Percentiles rank a stretch among this genome's conserved stretches.
Evolutionary conservation across 2,797 vertebrate genomes (phyloP).

Genomic region (Ibycter americanus): DNA sequence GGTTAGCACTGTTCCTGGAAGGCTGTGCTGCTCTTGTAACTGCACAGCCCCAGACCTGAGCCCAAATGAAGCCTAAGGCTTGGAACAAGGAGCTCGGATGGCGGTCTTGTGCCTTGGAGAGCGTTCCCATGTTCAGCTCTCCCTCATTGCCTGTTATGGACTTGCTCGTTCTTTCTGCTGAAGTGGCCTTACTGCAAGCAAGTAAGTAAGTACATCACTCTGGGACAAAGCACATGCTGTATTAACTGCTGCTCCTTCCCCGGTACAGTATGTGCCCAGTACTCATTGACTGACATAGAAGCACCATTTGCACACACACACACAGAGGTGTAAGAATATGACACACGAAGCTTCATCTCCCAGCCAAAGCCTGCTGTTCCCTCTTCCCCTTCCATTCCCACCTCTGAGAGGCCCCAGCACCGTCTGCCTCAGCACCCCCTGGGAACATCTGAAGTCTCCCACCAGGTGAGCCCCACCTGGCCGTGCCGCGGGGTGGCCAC

Average conservation of each 20-base stretch:
- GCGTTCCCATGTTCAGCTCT: fast-evolving
- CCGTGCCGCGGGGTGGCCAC: neutral
- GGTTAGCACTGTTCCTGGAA: neutral
- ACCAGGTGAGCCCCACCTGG: neutral
- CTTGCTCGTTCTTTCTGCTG: neutral
- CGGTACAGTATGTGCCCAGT: neutral
- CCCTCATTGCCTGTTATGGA: fast-evolving
- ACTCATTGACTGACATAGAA: neutral
- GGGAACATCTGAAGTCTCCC: neutral
- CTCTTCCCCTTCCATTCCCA: neutral
- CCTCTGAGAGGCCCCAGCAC: neutral
- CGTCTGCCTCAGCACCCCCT: neutral
- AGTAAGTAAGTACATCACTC: too few species aligned
- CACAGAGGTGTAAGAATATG: neutral
- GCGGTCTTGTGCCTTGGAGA: neutral
- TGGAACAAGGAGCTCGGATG: fast-evolving
- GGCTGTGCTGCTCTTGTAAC: neutral
- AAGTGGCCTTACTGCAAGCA: neutral
- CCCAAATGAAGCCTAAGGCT: neutral
- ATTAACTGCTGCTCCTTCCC: neutral
- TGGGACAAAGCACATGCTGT: neutral
- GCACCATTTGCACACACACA: neutral
- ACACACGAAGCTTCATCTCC: neutral
- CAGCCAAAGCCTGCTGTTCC: neutral
- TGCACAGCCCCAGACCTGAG: neutral